Evolutionary conservation across 2,797 vertebrate species (phyloP), one percentile per base, ranked within the genome.

Genomic region (Spatula clypeata): DNA sequence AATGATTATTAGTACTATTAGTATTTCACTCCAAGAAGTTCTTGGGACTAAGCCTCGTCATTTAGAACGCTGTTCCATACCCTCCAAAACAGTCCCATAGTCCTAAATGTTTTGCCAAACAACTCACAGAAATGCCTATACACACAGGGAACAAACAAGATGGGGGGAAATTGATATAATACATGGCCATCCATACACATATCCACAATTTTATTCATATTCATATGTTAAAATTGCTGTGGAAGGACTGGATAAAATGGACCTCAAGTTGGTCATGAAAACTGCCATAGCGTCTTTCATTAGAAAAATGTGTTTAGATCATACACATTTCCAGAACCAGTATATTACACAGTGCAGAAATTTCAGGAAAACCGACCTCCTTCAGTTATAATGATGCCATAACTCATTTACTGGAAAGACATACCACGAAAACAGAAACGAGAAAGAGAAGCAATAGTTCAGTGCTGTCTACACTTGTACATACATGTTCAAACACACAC

Each of bases 301-400:
- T n/a, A 32, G 31, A 47, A 89, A 85, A 90, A 75, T 0, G 4
- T 18, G 21, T 9, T 79, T 75, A 32, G n/a, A 21, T 3, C 10
- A 17, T 5, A 40, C 7, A 38, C 20, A 20, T 36, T 89, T 86
- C 64, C 34, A 86, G 60, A 64, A 84, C 29, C 3, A 4, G 6
- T 10, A 29, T 32, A 49, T 60, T 80, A 85, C 45, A 75, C 54
- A n/a, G 58, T 7, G 45, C 60, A 93, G 75, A 34, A 80, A 61
- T 67, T 70, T 72, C 86, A 91, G 91, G 49, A 88, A 88, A 90
- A 84, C 8, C 53, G 57, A 77, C 9, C 69, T 82, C 72, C 47
- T 45, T 53, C 38, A 44, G 79, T n/a, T 38, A 42, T 3, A 76
- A 0, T 47, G 83, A 42, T 34, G 24, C 34, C 4, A 3, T 60